Evolutionary conservation across 2,888 invertebrate species (phyloP).

Genomic region (Synanthedon tipuliformis): DNA sequence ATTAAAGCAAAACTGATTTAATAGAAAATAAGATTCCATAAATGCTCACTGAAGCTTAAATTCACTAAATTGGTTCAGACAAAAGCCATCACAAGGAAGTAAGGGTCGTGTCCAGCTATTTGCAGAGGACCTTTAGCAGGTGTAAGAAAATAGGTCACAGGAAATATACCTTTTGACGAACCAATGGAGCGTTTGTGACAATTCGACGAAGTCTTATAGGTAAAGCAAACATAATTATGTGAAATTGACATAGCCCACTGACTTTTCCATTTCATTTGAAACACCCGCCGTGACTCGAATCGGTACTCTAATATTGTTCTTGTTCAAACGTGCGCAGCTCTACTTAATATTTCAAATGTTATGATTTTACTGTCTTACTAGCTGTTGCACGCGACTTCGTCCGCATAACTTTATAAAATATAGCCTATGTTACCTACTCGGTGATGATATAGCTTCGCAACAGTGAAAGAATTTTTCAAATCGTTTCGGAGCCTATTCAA

Average conservation of each 20-base stretch:
- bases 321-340: neutral
- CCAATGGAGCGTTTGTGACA: conserved; percentile 11
- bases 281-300: neutral
- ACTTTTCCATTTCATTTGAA: conserved; percentile 5
- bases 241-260: conserved; percentile 5
- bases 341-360: too few relatives aligned
- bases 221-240: conserved; percentile 26
- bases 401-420: too few relatives aligned
- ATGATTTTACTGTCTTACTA: too few relatives aligned
- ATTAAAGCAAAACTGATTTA: conserved; percentile 2
- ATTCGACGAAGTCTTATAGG: conserved; percentile 8
- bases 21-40: conserved; percentile 6
- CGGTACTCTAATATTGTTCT: neutral
- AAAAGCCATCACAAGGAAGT: neutral
- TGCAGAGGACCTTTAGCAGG: conserved; percentile 6
- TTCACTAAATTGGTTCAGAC: neutral
- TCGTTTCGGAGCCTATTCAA: too few relatives aligned
- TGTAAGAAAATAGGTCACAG: conserved; percentile 8
- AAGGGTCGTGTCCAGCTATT: conserved; percentile 7
- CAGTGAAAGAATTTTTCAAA: too few relatives aligned
- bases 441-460: too few relatives aligned
- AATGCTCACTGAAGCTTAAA: conserved; percentile 5
- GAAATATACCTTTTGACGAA: conserved; percentile 6
- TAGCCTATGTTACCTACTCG: too few relatives aligned
- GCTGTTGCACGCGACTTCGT: too few relatives aligned